Conservation (phyloP, 2,888 invertebrate genomes). For the Empis livida region DNA sequence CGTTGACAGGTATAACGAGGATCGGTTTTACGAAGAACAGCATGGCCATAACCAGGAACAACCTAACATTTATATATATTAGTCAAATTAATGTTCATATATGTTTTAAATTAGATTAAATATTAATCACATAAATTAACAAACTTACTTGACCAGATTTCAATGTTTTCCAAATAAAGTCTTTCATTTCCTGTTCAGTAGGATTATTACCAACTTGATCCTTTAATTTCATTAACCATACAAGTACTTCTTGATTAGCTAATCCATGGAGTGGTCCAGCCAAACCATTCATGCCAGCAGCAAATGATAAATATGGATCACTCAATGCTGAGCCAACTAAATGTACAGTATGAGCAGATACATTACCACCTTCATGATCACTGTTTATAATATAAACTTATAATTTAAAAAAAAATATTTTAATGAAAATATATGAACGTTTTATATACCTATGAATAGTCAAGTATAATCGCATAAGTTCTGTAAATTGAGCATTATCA, state of each 20-base stretch:
- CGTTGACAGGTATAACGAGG: slow-evolving; percentile 69
- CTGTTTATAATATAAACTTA: slow-evolving; percentile 11
- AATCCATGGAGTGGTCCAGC: slow-evolving; percentile 83
- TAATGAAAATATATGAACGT: neutral
- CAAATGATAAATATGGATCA: slow-evolving; percentile 74
- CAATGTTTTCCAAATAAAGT: slow-evolving; percentile 93
- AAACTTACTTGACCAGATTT: slow-evolving; percentile 55
- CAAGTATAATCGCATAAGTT: slow-evolving; percentile 72
- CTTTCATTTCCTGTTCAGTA: slow-evolving; percentile 82
- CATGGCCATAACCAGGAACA: slow-evolving; percentile 82
- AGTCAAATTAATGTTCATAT: neutral
- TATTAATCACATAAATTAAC: neutral
- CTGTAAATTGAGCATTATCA: slow-evolving; percentile 56
- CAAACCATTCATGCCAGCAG: slow-evolving; percentile 75
- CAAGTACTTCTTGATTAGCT: slow-evolving; percentile 84
- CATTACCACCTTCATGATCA: slow-evolving; percentile 85
- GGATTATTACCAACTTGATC: slow-evolving; percentile 73
- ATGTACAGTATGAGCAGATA: slow-evolving; percentile 79
- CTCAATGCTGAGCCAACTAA: slow-evolving; percentile 76
- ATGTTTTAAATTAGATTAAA: neutral
- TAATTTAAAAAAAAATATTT: too few relatives aligned
- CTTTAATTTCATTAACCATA: slow-evolving; percentile 87
- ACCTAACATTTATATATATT: slow-evolving; percentile 35
- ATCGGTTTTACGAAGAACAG: slow-evolving; percentile 79
- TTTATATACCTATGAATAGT: slow-evolving; percentile 54